phyloP scores from a whole-genome alignment of 64 coral and sea anemone genomes.

The Dendrophyllia cribrosa region DNA sequence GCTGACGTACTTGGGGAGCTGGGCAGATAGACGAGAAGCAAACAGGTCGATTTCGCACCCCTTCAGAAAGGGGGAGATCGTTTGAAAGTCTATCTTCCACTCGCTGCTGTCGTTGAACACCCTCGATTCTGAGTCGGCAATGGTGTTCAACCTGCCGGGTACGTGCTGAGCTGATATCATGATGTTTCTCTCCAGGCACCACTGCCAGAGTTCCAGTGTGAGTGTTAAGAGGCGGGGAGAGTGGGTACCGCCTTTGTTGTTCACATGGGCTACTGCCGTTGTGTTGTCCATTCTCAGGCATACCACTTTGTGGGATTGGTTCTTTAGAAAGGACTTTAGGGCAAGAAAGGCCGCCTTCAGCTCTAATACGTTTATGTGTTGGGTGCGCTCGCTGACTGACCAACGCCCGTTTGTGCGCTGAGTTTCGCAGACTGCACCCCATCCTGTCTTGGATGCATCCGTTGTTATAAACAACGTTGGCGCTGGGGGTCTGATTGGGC shows the following conservation, averaged over 20 bases:
- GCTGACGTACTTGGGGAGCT: slow-evolving; percentile 5
- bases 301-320: not conserved
- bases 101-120: not conserved
- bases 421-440: slow-evolving; percentile 1
- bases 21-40: not conserved
- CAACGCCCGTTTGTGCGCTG: no score
- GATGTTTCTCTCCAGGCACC: slow-evolving; percentile 18
- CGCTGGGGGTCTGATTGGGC: not conserved
- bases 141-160: not conserved
- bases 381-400: not conserved
- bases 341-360: slow-evolving; percentile 19
- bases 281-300: slow-evolving; percentile 49
- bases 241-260: slow-evolving; percentile 3
- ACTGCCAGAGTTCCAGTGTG: slow-evolving; percentile 20
- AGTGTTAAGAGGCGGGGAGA: not conserved
- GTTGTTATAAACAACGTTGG: not conserved
- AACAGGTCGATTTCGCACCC: not conserved
- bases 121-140: slow-evolving; percentile 31
- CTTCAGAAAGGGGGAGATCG: not conserved
- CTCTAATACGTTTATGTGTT: not conserved
- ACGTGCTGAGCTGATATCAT: slow-evolving; percentile 5
- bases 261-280: not conserved
- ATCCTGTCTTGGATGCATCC: slow-evolving; percentile 21
- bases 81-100: not conserved
- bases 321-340: slow-evolving; percentile 10